Conservation (phyloP, 2,113 vertebrate genomes). For the Connochaetes taurinus region DNA sequence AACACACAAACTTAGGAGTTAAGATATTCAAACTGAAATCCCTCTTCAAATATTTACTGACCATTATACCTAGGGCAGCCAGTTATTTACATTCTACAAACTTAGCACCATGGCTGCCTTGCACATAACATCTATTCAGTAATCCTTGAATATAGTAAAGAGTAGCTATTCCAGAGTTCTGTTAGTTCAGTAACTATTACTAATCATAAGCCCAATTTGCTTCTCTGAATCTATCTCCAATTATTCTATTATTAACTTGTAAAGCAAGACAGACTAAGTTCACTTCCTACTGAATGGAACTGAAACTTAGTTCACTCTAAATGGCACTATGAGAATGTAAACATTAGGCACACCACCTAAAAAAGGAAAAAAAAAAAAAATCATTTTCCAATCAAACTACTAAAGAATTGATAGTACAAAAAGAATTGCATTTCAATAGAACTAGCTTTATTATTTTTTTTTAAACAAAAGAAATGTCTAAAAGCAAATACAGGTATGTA, state of each 20-base stretch:
- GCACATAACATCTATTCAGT: not conserved
- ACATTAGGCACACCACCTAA: not conserved
- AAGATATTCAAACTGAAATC: not conserved
- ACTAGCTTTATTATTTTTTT: constrained; percentile 77
- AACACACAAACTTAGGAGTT: not conserved
- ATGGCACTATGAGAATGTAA: not conserved
- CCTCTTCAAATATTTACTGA: not conserved
- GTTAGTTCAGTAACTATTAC: not conserved
- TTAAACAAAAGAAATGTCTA: constrained; percentile 64
- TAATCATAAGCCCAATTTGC: not conserved
- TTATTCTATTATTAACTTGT: not conserved
- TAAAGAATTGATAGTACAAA: constrained; percentile 55
- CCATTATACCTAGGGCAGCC: not conserved
- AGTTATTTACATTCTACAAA: not conserved
- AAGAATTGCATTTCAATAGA: constrained; percentile 56
- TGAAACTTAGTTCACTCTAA: not conserved
- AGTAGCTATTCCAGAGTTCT: not conserved
- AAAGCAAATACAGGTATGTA: constrained; percentile 61
- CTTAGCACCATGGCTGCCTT: not conserved
- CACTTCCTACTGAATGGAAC: not conserved
- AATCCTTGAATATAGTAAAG: not conserved
- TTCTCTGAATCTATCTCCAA: not conserved
- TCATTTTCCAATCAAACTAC: not conserved
- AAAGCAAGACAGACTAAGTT: constrained; percentile 1
- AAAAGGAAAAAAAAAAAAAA: not conserved